phyloP scores from a whole-genome alignment of 1,140 invertebrate genomes.

The Palaemon carinicauda region DNA sequence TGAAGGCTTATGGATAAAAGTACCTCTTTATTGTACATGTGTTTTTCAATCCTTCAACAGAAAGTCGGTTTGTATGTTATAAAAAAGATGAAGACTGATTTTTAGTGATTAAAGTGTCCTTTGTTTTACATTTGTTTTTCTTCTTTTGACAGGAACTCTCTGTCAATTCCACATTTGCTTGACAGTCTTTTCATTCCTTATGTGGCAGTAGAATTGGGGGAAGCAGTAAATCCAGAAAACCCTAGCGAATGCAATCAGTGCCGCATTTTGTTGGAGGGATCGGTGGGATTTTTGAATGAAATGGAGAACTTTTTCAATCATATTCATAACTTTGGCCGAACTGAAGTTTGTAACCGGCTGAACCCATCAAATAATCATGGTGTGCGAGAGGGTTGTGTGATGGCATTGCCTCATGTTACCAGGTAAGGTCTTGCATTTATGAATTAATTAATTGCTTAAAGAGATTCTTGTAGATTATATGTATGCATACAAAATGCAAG shows the following conservation, averaged over 20 bases:
- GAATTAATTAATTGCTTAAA: too few species aligned
- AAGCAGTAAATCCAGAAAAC: slow-evolving; percentile 36
- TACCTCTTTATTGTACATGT: too few species aligned
- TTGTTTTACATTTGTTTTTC: background rate
- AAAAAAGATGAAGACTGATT: background rate
- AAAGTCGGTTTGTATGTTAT: too few species aligned
- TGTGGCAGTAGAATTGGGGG: slow-evolving; percentile 34
- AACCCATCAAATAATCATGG: background rate
- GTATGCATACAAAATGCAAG: too few species aligned
- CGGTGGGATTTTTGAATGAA: slow-evolving; percentile 20
- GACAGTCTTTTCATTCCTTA: slow-evolving; percentile 39
- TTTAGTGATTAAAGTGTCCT: too few species aligned
- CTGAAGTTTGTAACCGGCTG: slow-evolving; percentile 26
- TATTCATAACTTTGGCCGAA: slow-evolving; percentile 34
- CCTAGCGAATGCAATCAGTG: slow-evolving; percentile 30
- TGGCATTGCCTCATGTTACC: slow-evolving; percentile 30
- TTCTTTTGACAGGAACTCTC: slow-evolving; percentile 21
- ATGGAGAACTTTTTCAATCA: slow-evolving; percentile 48
- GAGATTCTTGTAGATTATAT: too few species aligned
- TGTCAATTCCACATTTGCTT: slow-evolving; percentile 30
- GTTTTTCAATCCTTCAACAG: too few species aligned
- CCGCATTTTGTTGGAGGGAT: slow-evolving; percentile 17
- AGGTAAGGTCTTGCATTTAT: background rate
- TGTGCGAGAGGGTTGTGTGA: slow-evolving; percentile 26
- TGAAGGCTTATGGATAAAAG: too few species aligned